Evolutionary conservation across 2,888 invertebrate genomes (phyloP).

Genomic region (Frankliniella fusca): DNA sequence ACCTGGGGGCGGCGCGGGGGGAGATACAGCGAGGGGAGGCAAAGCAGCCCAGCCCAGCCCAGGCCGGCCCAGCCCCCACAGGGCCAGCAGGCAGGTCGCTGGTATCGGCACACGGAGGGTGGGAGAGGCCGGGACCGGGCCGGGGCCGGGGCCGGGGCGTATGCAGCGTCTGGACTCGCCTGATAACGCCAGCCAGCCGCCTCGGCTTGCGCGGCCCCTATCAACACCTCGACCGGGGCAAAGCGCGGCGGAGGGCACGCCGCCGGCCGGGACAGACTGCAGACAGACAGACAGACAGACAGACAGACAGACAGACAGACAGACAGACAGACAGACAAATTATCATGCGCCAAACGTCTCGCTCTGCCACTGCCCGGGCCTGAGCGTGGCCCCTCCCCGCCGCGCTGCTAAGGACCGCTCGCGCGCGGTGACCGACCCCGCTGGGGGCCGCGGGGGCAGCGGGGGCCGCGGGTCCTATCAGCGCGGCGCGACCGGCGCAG

Average conservation of each 20-base stretch:
- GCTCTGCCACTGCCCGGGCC: no score
- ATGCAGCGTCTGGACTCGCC: conserved; percentile 37
- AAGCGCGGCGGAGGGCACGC: background rate
- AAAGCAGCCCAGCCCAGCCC: no score
- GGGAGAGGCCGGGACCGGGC: conserved; percentile 26
- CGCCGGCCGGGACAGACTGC: background rate
- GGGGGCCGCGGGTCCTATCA: no score
- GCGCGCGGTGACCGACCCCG: no score
- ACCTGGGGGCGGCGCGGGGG: background rate
- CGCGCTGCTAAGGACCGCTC: no score
- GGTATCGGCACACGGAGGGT: background rate
- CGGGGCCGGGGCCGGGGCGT: conserved; percentile 36
- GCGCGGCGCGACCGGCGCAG: no score
- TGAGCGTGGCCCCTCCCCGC: background rate
- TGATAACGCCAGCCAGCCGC: conserved; percentile 36
- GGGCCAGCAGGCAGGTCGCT: no score
- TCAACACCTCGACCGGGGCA: background rate
- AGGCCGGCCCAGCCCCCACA: no score
- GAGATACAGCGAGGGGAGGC: background rate
- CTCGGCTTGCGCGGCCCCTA: conserved; percentile 31
- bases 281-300: background rate
- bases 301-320: background rate
- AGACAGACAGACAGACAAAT: background rate
- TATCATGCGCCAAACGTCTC: background rate
- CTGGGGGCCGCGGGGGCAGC: no score